These are phyloP conservation scores for Ashinkailepas kermadecensis DNA, from an alignment of 2,888 invertebrate genomes.

Conservation along the genomic window DNA sequence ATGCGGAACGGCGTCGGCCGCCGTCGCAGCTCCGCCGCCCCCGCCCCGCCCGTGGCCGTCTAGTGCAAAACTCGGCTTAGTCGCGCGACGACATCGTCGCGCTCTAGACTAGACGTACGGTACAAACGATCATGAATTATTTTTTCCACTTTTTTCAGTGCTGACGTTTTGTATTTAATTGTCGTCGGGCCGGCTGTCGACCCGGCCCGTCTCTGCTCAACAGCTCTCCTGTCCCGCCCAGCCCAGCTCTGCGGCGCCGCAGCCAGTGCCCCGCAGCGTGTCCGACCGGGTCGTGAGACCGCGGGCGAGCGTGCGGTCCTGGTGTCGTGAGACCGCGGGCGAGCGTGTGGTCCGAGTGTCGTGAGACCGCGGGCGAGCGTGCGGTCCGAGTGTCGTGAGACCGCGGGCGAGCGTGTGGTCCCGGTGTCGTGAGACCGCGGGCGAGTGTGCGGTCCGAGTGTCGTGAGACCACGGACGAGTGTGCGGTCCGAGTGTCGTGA, in stretches of 20 bases:
- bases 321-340: too few species aligned
- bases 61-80: conserved; percentile 1
- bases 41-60: not conserved
- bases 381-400: too few species aligned
- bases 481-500: too few species aligned
- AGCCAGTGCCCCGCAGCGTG: too few species aligned
- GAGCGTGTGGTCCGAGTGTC: too few species aligned
- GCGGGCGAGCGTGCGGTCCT: too few species aligned
- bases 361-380: too few species aligned
- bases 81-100: not conserved
- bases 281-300: too few species aligned
- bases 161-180: not conserved
- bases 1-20: not conserved
- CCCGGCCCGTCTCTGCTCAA: not conserved
- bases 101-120: conserved; percentile 3
- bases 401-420: too few species aligned
- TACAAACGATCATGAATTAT: conserved; percentile 14
- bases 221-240: not conserved
- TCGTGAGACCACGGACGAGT: too few species aligned
- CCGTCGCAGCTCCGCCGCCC: not conserved
- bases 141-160: not conserved
- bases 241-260: not conserved
- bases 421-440: too few species aligned
- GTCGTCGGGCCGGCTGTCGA: not conserved
- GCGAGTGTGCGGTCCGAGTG: too few species aligned